Base-by-base conservation (phyloP, 2,113 vertebrate genomes). In the Myotis yumanensis region DNA sequence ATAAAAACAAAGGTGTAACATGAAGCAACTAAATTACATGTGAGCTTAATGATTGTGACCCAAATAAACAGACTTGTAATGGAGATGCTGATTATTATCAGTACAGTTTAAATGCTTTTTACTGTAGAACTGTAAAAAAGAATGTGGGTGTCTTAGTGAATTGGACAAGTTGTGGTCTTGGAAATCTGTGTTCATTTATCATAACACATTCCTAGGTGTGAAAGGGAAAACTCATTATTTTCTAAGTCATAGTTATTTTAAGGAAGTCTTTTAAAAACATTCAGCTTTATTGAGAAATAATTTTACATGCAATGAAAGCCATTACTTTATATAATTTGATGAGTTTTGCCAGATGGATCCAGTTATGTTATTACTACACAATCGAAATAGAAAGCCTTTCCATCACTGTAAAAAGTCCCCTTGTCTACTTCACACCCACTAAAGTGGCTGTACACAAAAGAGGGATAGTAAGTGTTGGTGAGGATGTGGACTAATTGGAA, bases 21-120 rank as follows among this genome's bases (percentile, higher is more conserved):
- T 98, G 98, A 99, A 98, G 98, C 98, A 98, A 98, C 98, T 98
- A 98, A 98, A 97, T 98, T 97, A 98, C 98, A 98, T 98, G 98
- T 98, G 98, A 99, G 98, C 98, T 98, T 98, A 99, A 98, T 97
- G 98, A 98, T 99, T 99, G 98, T 98, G 97, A 98, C 97, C 97
- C 97, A 99, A 99, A 99, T 99, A 99, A 99, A 98, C 99, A 98
- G 98, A 99, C 98, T 98, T 99, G 98, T 99, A 98, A 98, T 98
- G 95, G 98, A 98, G 98, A 98, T 98, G 97, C 98, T 98, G 99
- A 99, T 99, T 98, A 98, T 97, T 98, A 99, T 99, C 98, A 98
- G 98, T 96, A 92, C 94, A 97, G 97, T 93, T 97, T 98, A 98
- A 98, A 99, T 98, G 98, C 98, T 99, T 99, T 98, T 98, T 96